Conservation (phyloP, 2,797 vertebrate genomes). For the Manis crassicaudata region DNA sequence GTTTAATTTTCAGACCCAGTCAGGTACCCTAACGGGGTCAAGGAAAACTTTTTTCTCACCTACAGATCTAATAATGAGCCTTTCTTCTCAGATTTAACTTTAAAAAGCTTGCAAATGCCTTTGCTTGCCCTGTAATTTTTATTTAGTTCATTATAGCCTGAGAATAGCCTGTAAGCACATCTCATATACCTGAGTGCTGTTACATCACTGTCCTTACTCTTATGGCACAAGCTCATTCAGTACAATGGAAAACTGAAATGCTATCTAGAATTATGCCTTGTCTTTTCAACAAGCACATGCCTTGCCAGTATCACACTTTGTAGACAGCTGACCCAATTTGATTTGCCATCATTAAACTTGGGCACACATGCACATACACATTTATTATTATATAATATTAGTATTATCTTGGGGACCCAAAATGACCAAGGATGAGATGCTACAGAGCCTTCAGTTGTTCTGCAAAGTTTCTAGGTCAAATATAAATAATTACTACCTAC, state of each 20-base stretch:
- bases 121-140: neutral
- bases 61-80: neutral
- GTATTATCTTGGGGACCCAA: neutral
- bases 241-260: neutral
- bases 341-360: neutral
- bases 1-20: neutral
- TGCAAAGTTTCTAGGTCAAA: neutral
- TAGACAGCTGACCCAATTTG: neutral
- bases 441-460: neutral
- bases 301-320: neutral
- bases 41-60: neutral
- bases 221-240: neutral
- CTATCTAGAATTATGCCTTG: neutral
- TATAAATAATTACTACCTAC: neutral
- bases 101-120: neutral
- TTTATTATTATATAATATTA: neutral
- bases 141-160: slow-evolving; percentile 37
- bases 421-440: neutral
- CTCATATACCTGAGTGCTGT: neutral
- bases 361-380: neutral
- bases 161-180: neutral
- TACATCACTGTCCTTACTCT: neutral
- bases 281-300: neutral
- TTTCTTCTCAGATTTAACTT: neutral
- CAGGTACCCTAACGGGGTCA: neutral